phyloP scores from a whole-genome alignment of 1,140 invertebrate species.

The Parasteatoda tepidariorum region DNA sequence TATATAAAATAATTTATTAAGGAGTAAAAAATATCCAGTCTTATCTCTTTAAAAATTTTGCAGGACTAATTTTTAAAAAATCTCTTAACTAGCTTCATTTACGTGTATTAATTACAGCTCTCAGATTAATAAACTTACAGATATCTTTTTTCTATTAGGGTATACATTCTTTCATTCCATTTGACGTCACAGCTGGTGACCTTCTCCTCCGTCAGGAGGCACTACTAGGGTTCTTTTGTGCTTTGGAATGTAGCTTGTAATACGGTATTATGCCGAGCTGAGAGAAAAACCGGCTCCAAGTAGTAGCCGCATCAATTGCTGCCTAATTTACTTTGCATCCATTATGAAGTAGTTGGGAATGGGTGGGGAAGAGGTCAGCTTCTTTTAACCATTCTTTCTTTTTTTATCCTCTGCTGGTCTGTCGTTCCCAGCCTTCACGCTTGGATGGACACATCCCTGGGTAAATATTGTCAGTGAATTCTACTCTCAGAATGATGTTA shows the following conservation, averaged over 20 bases:
- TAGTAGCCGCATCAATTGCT: conserved; percentile 33
- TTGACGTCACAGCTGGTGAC: conserved; percentile 52
- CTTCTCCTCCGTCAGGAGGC: conserved; percentile 49
- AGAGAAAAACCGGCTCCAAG: conserved; percentile 60
- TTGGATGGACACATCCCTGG: conserved; percentile 17
- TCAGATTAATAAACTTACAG: conserved; percentile 10
- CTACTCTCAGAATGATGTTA: no score
- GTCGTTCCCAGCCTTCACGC: conserved; percentile 39
- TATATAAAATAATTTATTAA: no score
- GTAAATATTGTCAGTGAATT: conserved; percentile 27
- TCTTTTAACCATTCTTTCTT: no score
- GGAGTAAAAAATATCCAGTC: no score
- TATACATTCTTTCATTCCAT: not conserved
- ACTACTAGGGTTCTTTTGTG: conserved; percentile 32
- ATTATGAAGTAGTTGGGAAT: conserved; percentile 19
- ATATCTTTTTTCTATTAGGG: not conserved
- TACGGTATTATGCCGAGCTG: conserved; percentile 35
- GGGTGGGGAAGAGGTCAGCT: not conserved
- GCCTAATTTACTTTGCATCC: conserved; percentile 44
- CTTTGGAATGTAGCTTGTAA: conserved; percentile 26
- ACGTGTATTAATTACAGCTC: no score
- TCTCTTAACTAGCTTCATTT: no score
- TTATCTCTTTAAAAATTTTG: no score
- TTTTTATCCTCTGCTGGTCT: conserved; percentile 16
- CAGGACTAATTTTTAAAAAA: no score